Conservation (phyloP, 2,113 vertebrate species). For the Anser cygnoides region DNA sequence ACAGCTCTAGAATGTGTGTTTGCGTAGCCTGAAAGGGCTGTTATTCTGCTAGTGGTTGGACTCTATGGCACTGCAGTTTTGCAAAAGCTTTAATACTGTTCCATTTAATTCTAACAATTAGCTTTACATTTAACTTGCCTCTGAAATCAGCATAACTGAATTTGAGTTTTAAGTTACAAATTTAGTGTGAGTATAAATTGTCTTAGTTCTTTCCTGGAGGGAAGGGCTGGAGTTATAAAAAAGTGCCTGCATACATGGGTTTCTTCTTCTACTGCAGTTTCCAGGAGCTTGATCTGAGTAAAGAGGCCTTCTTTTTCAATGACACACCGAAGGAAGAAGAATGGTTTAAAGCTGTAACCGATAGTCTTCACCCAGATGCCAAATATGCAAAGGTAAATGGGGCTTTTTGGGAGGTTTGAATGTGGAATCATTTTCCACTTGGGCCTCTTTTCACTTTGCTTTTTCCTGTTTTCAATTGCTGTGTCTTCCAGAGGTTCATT, state of each 20-base stretch:
- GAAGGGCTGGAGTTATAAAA: background rate
- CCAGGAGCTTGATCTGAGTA: conserved; percentile 97
- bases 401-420: background rate
- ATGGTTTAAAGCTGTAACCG: conserved; percentile 92
- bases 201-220: conserved; percentile 13
- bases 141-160: background rate
- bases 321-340: conserved; percentile 96
- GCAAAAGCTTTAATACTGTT: background rate
- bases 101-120: background rate
- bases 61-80: background rate
- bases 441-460: background rate
- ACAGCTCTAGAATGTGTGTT: background rate
- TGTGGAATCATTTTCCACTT: background rate
- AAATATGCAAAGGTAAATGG: conserved; percentile 93
- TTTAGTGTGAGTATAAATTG: background rate
- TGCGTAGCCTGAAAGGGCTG: background rate
- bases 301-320: conserved; percentile 96
- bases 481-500: background rate
- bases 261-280: conserved; percentile 81
- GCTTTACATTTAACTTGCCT: background rate
- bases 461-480: background rate
- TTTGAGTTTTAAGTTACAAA: background rate
- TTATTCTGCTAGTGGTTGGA: background rate
- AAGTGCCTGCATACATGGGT: conserved; percentile 20
- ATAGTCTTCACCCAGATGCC: conserved; percentile 89